These are phyloP conservation scores for Rhizomys pruinosus DNA, from an alignment of 2,113 vertebrate genomes.

Conservation along the genomic window DNA sequence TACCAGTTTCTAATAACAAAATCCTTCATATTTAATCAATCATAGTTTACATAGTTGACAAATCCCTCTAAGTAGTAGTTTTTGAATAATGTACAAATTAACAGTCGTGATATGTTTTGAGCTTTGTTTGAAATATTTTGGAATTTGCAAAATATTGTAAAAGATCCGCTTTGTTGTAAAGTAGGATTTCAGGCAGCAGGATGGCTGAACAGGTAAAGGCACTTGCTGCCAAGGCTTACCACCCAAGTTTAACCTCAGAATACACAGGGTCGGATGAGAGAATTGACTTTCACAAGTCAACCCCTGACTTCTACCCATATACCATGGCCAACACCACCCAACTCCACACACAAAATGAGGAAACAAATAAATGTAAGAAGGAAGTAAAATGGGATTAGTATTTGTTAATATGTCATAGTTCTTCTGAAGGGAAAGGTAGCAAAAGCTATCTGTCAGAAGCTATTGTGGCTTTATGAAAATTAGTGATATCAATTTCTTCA, in stretches of 20 bases:
- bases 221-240: no score
- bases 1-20: neutral
- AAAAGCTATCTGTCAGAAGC: neutral
- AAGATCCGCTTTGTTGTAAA: neutral
- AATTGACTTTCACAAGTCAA: no score
- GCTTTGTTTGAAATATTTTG: constrained; percentile 11
- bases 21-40: constrained; percentile 35
- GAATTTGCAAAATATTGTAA: constrained; percentile 44
- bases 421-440: neutral
- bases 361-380: no score
- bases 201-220: no score
- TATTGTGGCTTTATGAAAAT: neutral
- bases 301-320: no score
- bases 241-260: no score
- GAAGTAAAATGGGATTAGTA: neutral
- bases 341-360: no score
- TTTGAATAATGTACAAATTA: neutral
- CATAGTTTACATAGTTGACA: constrained; percentile 33
- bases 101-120: neutral
- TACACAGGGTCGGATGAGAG: no score
- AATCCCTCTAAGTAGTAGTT: constrained; percentile 14
- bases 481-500: neutral
- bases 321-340: no score
- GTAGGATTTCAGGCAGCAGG: neutral
- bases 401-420: neutral